Percentiles rank a stretch among this genome's conserved stretches.
Conservation (phyloP, 2,113 vertebrate species). For the Phocoena sinus region DNA sequence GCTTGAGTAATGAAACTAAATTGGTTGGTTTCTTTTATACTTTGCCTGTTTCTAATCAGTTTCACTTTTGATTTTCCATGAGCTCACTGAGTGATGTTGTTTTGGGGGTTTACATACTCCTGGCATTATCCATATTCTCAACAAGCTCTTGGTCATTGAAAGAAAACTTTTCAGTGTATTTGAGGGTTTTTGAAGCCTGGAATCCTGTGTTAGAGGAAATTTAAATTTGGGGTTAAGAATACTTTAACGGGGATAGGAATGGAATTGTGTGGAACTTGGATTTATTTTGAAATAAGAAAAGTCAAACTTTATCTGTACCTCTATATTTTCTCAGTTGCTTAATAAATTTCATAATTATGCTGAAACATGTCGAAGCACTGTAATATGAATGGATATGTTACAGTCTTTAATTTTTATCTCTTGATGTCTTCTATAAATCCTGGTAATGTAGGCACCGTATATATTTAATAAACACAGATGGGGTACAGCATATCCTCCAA, state of each 20-base stretch:
- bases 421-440: constrained; percentile 70
- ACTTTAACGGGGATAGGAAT: not conserved
- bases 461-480: constrained; percentile 72
- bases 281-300: constrained; percentile 51
- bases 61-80: constrained; percentile 52
- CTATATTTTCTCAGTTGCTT: constrained; percentile 34
- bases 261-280: not conserved
- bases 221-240: not conserved
- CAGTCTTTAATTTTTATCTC: constrained; percentile 57
- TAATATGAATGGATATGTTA: not conserved
- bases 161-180: constrained; percentile 21
- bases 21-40: constrained; percentile 50
- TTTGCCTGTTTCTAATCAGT: constrained; percentile 59
- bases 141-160: constrained; percentile 5
- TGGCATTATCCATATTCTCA: not conserved
- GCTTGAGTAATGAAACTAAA: constrained; percentile 44
- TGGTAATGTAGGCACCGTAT: constrained; percentile 63
- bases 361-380: not conserved
- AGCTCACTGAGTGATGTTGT: not conserved
- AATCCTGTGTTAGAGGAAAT: not conserved
- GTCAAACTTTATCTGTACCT: constrained; percentile 9
- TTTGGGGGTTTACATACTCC: not conserved
- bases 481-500: constrained; percentile 69
- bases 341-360: constrained; percentile 47
- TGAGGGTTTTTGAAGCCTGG: not conserved